Evolutionary conservation across 2,113 vertebrate genomes (phyloP).

Genomic region (Anguilla japonica): DNA sequence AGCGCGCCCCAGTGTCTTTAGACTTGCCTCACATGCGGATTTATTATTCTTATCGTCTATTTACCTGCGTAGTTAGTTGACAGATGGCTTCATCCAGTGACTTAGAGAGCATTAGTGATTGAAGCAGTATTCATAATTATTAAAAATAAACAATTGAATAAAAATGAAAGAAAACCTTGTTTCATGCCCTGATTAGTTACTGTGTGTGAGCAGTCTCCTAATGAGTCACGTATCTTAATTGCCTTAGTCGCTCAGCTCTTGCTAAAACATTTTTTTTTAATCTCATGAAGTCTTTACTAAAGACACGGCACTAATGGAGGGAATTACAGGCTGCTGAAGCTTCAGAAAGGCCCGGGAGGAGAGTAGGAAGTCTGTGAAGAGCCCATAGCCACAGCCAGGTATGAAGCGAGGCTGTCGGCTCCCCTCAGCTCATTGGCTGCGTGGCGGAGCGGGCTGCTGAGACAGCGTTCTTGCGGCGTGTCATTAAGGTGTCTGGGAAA

Average conservation of each 20-base stretch:
- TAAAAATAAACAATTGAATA: background rate
- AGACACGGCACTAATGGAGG: background rate
- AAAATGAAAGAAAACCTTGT: background rate
- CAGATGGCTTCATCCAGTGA: background rate
- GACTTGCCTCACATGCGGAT: background rate
- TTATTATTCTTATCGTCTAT: background rate
- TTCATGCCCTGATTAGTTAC: background rate
- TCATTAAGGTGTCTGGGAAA: slow-evolving; percentile 22
- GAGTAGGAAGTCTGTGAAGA: background rate
- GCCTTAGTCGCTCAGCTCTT: background rate
- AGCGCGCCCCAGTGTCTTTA: background rate
- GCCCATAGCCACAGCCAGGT: background rate
- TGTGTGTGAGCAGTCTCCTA: background rate
- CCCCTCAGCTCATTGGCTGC: background rate
- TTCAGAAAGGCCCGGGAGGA: background rate
- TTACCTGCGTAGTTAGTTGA: background rate
- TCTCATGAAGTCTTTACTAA: background rate
- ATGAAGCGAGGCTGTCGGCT: background rate
- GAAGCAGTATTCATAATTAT: background rate
- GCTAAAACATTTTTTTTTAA: background rate
- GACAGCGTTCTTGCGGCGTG: background rate
- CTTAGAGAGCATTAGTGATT: background rate
- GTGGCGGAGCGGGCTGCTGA: background rate
- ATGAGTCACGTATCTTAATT: background rate
- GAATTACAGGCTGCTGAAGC: background rate